Base-by-base conservation (phyloP, 2,113 vertebrate species). In the Dendropsophus ebraccatus region DNA sequence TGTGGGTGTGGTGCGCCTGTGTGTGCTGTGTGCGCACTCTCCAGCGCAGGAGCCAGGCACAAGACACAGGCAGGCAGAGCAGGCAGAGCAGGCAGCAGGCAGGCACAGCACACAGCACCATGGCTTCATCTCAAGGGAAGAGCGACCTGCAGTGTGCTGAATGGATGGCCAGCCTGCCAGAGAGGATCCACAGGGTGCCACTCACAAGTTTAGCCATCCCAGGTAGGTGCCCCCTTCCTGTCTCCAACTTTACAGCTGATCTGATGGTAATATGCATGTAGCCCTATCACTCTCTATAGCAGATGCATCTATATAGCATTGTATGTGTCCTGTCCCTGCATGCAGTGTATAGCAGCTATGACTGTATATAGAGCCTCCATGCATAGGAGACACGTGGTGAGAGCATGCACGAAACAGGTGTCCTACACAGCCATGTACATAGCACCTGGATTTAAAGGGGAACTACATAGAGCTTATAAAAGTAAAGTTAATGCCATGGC, bases 41-140 rank as follows among this genome's bases (percentile, higher is more conserved):
- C 91, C 88, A 21, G 76, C 87, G 89, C 88, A 37, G 78, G 78
- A 88, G 90, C 87, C n/a, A 70, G 67, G 60, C 62, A 67, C 8
- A 10, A 25, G 9, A 67, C 87, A 78, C 1, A 54, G 90, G 86
- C 19, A 87, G 41, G n/a, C n/a, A n/a, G n/a, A n/a, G 81, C 84
- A 67, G 56, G 74, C n/a, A 3, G 17, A 32, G 62, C 49, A 67
- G 12, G n/a, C 56, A 9, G n/a, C 25, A 30, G 82, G 67, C 80
- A 67, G 79, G 35, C 47, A 54, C 82, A 86, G 89, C 87, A 75
- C 54, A 2, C 78, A 87, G n/a, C 32, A 88, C 92, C 90, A 98
- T 99, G 97, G 97, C 97, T 93, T 96, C 97, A 60, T 99, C 96
- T 94, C 96, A 96, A 88, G 96, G 96, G 90, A 97, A 95, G 92